Percentiles rank a stretch among this genome's conserved stretches.
Evolutionary conservation across 2,888 invertebrate genomes (phyloP).

Genomic region (Hyles lineata): DNA sequence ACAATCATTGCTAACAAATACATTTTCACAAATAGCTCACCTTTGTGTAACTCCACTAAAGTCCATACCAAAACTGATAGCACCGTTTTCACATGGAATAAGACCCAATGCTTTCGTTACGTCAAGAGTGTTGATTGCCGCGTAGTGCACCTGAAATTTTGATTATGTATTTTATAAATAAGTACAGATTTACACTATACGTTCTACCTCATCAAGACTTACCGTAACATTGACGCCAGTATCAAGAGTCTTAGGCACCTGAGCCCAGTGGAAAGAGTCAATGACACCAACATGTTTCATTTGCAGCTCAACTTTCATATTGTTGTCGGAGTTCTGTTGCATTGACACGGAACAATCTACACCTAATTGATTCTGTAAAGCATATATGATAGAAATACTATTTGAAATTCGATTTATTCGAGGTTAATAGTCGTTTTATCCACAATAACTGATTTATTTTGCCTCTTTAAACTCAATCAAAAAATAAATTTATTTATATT

Average conservation of each 20-base stretch:
- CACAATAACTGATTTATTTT: no score
- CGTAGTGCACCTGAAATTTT: conserved; percentile 52
- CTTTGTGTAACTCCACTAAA: conserved; percentile 66
- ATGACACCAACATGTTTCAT: conserved; percentile 45
- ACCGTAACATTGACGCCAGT: conserved; percentile 44
- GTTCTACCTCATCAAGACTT: neutral
- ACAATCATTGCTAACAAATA: neutral
- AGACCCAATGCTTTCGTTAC: conserved; percentile 51
- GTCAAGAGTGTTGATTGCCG: conserved; percentile 52
- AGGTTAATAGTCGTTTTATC: no score
- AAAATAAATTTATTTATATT: neutral
- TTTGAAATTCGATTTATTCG: no score
- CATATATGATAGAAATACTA: neutral
- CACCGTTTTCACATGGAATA: conserved; percentile 34
- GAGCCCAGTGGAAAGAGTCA: conserved; percentile 49
- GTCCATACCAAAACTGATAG: conserved; percentile 61
- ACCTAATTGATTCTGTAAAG: conserved; percentile 39
- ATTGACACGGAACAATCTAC: conserved; percentile 51
- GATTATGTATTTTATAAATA: conserved; percentile 28
- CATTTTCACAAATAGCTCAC: conserved; percentile 42
- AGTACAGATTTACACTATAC: neutral
- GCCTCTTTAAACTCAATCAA: no score
- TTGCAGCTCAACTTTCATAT: conserved; percentile 35
- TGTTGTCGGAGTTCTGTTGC: conserved; percentile 34
- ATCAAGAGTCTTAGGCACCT: conserved; percentile 35